phyloP scores from a whole-genome alignment of 2,797 vertebrate species.

The Paguma larvata region DNA sequence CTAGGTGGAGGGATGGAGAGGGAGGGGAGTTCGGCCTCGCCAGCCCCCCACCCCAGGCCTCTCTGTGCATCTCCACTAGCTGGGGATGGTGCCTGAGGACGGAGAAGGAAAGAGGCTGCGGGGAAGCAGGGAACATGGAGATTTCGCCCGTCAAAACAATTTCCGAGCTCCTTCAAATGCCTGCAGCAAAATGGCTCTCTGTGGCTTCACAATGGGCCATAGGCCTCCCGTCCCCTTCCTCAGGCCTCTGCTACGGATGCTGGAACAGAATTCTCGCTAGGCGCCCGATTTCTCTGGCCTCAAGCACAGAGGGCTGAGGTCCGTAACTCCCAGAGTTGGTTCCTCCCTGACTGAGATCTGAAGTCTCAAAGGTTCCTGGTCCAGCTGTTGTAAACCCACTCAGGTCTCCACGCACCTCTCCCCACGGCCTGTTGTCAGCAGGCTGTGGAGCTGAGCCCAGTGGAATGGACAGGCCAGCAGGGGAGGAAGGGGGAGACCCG shows the following conservation, averaged over 20 bases:
- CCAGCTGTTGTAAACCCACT: not conserved
- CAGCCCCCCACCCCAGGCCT: not conserved
- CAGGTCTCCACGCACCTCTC: not conserved
- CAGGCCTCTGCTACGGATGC: not conserved
- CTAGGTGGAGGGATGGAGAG: not conserved
- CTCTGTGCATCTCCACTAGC: not conserved
- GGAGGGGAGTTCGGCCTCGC: not conserved
- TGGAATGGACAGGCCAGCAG: accelerated
- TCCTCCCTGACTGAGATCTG: not conserved
- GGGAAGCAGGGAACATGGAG: not conserved
- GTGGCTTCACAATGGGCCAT: not conserved
- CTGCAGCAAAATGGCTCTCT: accelerated
- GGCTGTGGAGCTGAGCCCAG: not conserved
- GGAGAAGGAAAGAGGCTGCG: not conserved
- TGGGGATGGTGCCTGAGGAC: not conserved
- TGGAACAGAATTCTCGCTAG: not conserved
- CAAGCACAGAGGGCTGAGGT: not conserved
- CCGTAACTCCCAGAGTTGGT: not conserved
- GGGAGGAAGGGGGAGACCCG: too few species aligned
- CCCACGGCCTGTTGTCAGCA: not conserved
- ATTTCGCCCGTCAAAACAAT: not conserved
- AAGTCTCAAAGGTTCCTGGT: not conserved
- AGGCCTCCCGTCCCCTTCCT: not conserved
- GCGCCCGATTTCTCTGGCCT: not conserved
- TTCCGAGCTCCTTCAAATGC: not conserved